Evolutionary conservation across 2,797 vertebrate species (phyloP).

Genomic region (Streptopelia turtur): DNA sequence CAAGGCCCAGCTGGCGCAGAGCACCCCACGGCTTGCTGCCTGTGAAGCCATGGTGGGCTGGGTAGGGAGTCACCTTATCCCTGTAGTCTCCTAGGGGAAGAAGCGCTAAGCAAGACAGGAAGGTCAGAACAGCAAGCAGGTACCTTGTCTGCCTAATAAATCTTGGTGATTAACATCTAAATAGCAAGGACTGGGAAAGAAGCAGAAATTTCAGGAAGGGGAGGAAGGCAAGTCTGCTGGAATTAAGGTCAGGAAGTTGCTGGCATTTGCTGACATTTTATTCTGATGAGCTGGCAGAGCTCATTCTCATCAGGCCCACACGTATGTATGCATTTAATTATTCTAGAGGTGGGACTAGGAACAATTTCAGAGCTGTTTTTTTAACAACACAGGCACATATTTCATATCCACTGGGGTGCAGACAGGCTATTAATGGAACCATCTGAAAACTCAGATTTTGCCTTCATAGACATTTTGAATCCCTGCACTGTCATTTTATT

Average conservation of each 20-base stretch:
- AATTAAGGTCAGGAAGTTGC: constrained; percentile 45
- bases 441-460: background rate
- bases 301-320: background rate
- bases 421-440: background rate
- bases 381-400: background rate
- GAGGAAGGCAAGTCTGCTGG: background rate
- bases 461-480: background rate
- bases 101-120: rapidly evolving
- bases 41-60: rapidly evolving
- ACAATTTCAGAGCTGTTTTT: background rate
- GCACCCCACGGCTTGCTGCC: background rate
- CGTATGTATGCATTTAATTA: background rate
- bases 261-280: constrained; percentile 59
- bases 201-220: background rate
- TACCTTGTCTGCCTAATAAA: background rate
- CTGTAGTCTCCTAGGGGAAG: background rate
- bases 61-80: background rate
- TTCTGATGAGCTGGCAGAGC: constrained; percentile 40
- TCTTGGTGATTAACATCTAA: background rate
- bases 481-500: background rate
- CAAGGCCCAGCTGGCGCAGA: background rate
- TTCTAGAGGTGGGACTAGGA: constrained; percentile 12
- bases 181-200: background rate
- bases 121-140: background rate
- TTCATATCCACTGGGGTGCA: background rate